Evolutionary conservation across 1,140 invertebrate species (phyloP), one percentile per base, ranked within the genome.

Genomic region (Asbolus verrucosus): DNA sequence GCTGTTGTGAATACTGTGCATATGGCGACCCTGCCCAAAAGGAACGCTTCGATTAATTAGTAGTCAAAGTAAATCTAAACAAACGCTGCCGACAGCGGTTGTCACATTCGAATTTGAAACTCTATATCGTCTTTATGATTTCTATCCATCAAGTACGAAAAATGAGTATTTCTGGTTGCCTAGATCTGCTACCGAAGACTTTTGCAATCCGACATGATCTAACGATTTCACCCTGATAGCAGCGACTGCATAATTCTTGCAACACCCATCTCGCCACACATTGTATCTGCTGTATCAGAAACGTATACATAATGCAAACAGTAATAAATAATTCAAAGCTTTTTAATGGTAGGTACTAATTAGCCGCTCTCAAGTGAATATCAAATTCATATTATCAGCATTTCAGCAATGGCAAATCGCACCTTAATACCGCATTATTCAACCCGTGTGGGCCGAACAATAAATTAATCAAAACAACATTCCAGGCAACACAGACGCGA

Each of bases 1-100:
- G 74, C 82, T 85, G 33, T 82, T 81, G 70, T 86, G 85, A 27
- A 84, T 67, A 43, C 69, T 78, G 70, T 70, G 77, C 73, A 79
- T 77, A 73, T 82, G 80, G 21, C 80, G 73, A 54, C 80, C 79
- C 79, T 81, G 60, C n/a, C n/a, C n/a, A n/a, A n/a, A 46, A 19
- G 21, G 9, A 46, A 46, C 6, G 11, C 11, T n/a, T n/a, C n/a
- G n/a, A n/a, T n/a, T n/a, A n/a, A n/a, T n/a, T n/a, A n/a, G n/a
- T n/a, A n/a, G n/a, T 27, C 24, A 27, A 27, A 27, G 8, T 8
- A 4, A 27, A 3, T 4, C 24, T 27, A 27, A 27, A 8, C 24
- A 27, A 27, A 27, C 24, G 24, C n/a, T n/a, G n/a, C n/a, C n/a
- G n/a, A n/a, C n/a, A n/a, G n/a, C n/a, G n/a, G n/a, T n/a, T n/a